Conservation (phyloP, 35 echinoderm and acorn worm species). For the Eucidaris tribuloides region DNA sequence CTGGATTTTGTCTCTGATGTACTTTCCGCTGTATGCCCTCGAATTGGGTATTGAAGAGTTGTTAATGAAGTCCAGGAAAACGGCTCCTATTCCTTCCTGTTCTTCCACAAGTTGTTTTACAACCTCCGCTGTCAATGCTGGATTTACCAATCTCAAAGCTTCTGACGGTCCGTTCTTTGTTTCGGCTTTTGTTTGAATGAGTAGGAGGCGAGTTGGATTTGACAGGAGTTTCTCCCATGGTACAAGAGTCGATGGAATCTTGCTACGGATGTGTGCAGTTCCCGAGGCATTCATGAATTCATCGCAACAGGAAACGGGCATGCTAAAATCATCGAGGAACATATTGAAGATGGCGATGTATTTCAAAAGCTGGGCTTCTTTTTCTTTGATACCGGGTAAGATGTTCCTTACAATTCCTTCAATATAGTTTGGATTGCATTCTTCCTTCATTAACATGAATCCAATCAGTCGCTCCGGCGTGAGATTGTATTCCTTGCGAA, state of each 20-base stretch:
- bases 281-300: neutral
- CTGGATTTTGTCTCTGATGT: neutral
- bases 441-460: neutral
- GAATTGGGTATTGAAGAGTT: neutral
- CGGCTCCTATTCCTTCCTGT: neutral
- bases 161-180: neutral
- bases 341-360: neutral
- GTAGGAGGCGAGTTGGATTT: neutral
- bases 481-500: neutral
- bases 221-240: neutral
- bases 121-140: neutral
- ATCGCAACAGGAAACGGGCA: slow-evolving; percentile 27
- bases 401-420: neutral
- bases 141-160: neutral
- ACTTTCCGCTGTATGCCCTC: neutral
- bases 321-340: slow-evolving; percentile 3
- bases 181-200: neutral
- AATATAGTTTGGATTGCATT: neutral
- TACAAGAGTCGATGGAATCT: neutral
- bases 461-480: neutral
- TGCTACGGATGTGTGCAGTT: neutral
- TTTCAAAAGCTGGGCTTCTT: neutral
- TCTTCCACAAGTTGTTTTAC: neutral
- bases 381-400: neutral
- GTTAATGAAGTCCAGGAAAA: neutral